phyloP scores from a whole-genome alignment of 2,888 invertebrate species.

The Eilema sororculum region DNA sequence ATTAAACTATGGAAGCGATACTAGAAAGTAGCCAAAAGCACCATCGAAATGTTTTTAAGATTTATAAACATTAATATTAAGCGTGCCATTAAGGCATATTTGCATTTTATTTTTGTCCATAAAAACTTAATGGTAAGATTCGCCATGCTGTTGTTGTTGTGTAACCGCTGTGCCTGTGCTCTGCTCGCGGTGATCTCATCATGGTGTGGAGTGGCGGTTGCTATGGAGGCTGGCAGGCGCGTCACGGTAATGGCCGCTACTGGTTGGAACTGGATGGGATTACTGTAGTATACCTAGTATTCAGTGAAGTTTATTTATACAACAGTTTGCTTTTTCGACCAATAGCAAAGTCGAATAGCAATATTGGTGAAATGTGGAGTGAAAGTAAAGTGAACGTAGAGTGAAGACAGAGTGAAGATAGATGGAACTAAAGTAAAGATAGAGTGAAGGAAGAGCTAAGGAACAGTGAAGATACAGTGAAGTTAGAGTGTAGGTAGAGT shows the following conservation, averaged over 20 bases:
- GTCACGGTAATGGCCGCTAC: not conserved
- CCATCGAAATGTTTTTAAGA: not conserved
- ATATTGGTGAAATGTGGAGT: no score
- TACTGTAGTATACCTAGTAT: not conserved
- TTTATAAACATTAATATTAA: not conserved
- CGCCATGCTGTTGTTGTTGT: not conserved
- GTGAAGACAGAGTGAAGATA: no score
- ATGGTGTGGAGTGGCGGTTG: not conserved
- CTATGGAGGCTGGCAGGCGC: no score
- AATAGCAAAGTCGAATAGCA: no score
- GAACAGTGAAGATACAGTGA: no score
- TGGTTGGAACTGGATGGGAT: not conserved
- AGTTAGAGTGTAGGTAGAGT: no score
- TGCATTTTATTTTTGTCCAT: conserved; percentile 1
- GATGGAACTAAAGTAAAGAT: no score
- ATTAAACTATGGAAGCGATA: no score
- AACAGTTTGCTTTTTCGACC: no score
- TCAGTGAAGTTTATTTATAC: not conserved
- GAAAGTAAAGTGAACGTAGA: no score
- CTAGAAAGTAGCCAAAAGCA: not conserved
- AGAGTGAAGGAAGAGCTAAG: no score
- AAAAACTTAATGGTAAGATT: not conserved
- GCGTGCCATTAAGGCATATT: not conserved
- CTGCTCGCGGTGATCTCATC: not conserved
- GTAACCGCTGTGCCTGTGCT: not conserved